Percentiles rank a stretch among this genome's conserved stretches.
phyloP scores from a whole-genome alignment of 2,888 invertebrate genomes.

The Phyto melanocephala region DNA sequence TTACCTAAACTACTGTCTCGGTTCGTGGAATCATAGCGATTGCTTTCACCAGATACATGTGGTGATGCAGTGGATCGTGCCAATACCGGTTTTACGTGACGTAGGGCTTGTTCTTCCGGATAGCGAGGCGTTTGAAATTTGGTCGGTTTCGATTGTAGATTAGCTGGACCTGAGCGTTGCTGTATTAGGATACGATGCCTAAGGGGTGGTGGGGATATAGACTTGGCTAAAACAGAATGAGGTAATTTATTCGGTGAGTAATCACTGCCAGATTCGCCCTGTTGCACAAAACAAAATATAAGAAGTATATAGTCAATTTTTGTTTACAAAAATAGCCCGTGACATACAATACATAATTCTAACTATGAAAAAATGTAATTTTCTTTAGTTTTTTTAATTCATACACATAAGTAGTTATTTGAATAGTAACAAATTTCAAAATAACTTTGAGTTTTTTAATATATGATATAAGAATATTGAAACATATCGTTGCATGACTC shows the following conservation, averaged over 20 bases:
- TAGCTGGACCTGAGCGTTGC: constrained; percentile 78
- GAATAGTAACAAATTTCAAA: too few species aligned
- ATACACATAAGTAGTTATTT: too few species aligned
- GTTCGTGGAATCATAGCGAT: constrained; percentile 74
- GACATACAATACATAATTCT: too few species aligned
- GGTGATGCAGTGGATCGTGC: constrained; percentile 71
- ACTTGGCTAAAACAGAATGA: constrained; percentile 79
- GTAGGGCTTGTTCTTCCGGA: constrained; percentile 78
- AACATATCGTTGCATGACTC: too few species aligned
- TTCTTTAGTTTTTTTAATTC: too few species aligned
- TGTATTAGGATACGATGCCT: constrained; percentile 79
- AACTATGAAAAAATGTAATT: too few species aligned
- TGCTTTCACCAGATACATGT: constrained; percentile 69
- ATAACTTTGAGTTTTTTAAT: too few species aligned
- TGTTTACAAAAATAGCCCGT: too few species aligned
- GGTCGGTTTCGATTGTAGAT: constrained; percentile 76
- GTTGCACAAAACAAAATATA: not conserved
- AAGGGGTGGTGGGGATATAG: constrained; percentile 79
- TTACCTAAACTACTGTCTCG: constrained; percentile 79
- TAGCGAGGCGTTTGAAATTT: constrained; percentile 79
- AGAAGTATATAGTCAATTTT: too few species aligned
- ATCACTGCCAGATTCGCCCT: constrained; percentile 85
- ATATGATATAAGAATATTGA: too few species aligned
- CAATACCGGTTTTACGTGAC: constrained; percentile 75
- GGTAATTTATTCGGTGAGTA: constrained; percentile 82